Base-by-base conservation (phyloP, 2,888 invertebrate genomes). In the Ophioninae sp. region DNA sequence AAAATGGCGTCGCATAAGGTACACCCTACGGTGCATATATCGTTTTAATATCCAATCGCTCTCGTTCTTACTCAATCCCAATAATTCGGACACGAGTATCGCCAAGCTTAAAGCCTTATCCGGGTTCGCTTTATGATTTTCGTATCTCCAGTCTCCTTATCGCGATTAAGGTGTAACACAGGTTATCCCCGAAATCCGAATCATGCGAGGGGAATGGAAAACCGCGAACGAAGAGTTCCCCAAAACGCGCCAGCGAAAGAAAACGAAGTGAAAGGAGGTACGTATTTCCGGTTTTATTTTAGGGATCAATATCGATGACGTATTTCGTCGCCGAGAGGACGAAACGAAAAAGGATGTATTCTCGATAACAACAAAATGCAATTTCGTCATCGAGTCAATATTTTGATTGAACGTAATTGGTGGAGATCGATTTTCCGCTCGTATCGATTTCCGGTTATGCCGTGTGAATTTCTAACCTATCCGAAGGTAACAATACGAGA, bases 161-260 rank as follows among this genome's bases (percentile, higher is more conserved):
- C 71, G 77, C 74, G 71, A 20, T 73, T 73, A 76, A 84, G 69
- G 87, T 84, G 75, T 78, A 85, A 85, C 86, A 81, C 77, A 87
- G 84, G 88, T 88, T 86, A 37, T 56, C 22, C 63, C 85, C 85
- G 89, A 90, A 90, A 90, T 91, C 91, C 91, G 92, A 92, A 90
- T 86, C 89, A 88, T 84, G 86, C 89, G 87, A 90, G 91, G 86
- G 51, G 58, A 69, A 67, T 30, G 23, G 13, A 44, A 6, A 61
- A 72, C 20, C 0, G 71, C 73, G 74, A 69, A 59, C 39, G 44
- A 80, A 51, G 6, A 17, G 41, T 68, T 69, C 37, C 56, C 9
- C 44, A 61, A 73, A 59, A 37, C 69, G 67, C 79, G 64, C 71
- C 65, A 65, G 68, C 80, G 73, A 82, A 71, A 81, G 84, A 86